A percentile compares a stretch with the other conserved stretches of the same genome.
phyloP scores from a whole-genome alignment of 2,113 vertebrate species.

The Lathamus discolor region DNA sequence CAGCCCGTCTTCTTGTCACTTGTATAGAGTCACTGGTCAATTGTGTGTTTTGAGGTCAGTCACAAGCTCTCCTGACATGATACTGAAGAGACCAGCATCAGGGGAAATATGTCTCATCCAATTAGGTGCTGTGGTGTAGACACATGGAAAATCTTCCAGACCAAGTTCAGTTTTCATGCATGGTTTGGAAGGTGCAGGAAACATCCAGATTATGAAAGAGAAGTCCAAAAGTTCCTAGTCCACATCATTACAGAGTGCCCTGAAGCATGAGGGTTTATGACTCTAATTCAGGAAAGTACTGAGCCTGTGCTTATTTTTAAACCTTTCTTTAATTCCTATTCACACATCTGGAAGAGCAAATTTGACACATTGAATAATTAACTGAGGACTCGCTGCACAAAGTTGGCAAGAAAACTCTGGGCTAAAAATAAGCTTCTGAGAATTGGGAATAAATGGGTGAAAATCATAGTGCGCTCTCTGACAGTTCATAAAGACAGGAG shows the following conservation, averaged over 20 bases:
- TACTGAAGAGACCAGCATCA: not conserved
- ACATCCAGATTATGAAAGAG: not conserved
- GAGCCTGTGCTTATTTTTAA: slow-evolving; percentile 27
- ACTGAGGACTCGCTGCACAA: not conserved
- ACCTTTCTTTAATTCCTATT: not conserved
- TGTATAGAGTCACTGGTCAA: not conserved
- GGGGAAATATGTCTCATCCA: not conserved
- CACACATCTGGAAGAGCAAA: slow-evolving; percentile 19
- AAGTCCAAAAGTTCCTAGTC: not conserved
- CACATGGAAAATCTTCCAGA: not conserved
- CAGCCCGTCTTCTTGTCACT: not conserved
- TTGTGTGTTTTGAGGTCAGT: not conserved
- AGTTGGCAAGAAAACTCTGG: not conserved
- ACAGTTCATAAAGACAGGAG: not conserved
- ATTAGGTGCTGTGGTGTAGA: not conserved
- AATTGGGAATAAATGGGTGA: slow-evolving; percentile 12
- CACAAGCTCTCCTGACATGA: not conserved
- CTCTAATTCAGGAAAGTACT: not conserved
- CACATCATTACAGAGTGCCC: not conserved
- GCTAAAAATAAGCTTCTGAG: slow-evolving; percentile 11
- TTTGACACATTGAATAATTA: slow-evolving; percentile 17
- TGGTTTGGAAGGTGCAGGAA: not conserved
- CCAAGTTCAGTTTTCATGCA: not conserved
- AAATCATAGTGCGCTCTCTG: not conserved
- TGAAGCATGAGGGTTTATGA: not conserved